These are phyloP conservation scores for Erythrocercus mccallii DNA, from an alignment of 2,113 vertebrate genomes.

Conservation along the genomic window DNA sequence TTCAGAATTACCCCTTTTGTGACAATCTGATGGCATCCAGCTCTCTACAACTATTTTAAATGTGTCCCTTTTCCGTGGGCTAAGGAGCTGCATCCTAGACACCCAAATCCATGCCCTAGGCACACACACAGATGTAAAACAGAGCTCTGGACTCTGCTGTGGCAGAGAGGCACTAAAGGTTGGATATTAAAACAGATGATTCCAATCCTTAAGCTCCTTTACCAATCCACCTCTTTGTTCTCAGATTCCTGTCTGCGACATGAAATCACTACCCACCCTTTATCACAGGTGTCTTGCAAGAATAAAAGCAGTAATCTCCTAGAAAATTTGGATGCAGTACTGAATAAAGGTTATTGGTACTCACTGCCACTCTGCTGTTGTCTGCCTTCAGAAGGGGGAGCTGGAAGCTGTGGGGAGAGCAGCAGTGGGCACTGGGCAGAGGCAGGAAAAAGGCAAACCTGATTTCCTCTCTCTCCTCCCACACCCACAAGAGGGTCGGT, in stretches of 20 bases:
- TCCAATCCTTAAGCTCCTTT: not conserved
- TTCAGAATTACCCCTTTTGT: not conserved
- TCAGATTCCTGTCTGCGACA: not conserved
- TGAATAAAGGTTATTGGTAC: not conserved
- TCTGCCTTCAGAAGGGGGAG: not conserved
- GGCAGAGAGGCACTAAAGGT: not conserved
- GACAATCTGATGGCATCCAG: not conserved
- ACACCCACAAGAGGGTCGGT: not conserved
- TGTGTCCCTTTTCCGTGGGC: not conserved
- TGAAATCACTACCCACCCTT: not conserved
- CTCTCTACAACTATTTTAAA: not conserved
- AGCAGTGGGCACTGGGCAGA: fast-evolving
- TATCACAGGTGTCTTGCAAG: not conserved
- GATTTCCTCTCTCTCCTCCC: not conserved
- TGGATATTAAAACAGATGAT: not conserved
- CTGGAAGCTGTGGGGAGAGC: fast-evolving
- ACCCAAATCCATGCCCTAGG: not conserved
- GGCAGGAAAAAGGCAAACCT: not conserved
- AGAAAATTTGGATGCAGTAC: not conserved
- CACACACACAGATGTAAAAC: fast-evolving
- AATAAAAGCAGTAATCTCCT: not conserved
- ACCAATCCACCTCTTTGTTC: not conserved
- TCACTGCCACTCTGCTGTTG: not conserved
- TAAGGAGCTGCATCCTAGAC: not conserved
- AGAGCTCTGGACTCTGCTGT: not conserved